A percentile compares a stretch with the other conserved stretches of the same genome.
phyloP scores from a whole-genome alignment of 2,888 invertebrate genomes.

The Drosophila mayaguana region DNA sequence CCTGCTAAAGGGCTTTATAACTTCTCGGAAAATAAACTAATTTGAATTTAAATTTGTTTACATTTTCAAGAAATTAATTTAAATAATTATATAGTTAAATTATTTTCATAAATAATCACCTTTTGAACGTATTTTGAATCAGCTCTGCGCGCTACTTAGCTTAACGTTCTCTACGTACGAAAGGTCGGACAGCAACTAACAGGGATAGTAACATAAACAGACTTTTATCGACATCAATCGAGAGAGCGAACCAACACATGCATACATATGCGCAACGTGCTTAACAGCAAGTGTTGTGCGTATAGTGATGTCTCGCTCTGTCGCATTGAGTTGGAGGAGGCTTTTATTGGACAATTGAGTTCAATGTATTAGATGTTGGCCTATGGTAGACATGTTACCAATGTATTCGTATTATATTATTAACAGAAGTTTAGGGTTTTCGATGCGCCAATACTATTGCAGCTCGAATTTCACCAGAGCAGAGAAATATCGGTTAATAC shows the following conservation, averaged over 20 bases:
- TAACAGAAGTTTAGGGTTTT: constrained; percentile 22
- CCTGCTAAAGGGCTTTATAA: neutral
- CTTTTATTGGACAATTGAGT: constrained; percentile 48
- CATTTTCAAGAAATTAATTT: constrained; percentile 27
- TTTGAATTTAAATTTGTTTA: constrained; percentile 12
- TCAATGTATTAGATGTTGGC: constrained; percentile 29
- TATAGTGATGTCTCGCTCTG: constrained; percentile 43
- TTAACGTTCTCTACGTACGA: constrained; percentile 17
- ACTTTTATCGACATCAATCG: constrained; percentile 21
- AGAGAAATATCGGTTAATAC: constrained; percentile 34
- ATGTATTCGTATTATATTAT: constrained; percentile 25
- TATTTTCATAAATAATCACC: constrained; percentile 60
- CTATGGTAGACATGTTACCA: constrained; percentile 30
- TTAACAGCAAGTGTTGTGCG: constrained; percentile 47
- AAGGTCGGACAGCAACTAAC: constrained; percentile 16
- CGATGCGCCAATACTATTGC: constrained; percentile 57
- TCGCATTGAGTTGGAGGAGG: constrained; percentile 5
- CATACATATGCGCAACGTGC: constrained; percentile 28
- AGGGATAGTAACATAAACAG: neutral
- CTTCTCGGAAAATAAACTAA: constrained; percentile 19
- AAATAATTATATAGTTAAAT: neutral
- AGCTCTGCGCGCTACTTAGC: constrained; percentile 19
- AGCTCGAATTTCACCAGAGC: constrained; percentile 63
- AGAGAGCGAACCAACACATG: constrained; percentile 19
- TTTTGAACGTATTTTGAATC: constrained; percentile 8